Percentiles rank a stretch among this genome's conserved stretches.
These are phyloP conservation scores for Drosophila putrida DNA, from an alignment of 2,888 invertebrate genomes.

Conservation along the genomic window DNA sequence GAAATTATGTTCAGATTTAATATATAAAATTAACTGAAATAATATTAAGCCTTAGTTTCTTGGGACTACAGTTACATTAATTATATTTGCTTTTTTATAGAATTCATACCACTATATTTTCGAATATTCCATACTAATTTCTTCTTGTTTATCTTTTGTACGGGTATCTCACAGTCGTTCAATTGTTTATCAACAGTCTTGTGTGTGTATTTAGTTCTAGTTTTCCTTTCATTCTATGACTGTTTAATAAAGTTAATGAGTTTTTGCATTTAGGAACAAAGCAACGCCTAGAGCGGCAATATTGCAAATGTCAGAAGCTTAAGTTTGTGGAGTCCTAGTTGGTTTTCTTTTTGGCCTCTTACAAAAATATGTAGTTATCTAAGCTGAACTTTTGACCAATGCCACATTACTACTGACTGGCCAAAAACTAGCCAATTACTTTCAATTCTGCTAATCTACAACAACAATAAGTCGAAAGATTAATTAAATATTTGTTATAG, in stretches of 20 bases:
- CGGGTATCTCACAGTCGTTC: background rate
- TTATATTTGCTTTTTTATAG: background rate
- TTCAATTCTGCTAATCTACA: slow-evolving; percentile 18
- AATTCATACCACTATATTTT: too few species aligned
- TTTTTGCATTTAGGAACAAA: slow-evolving; percentile 23
- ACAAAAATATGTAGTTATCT: slow-evolving; percentile 15
- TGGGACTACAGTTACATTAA: background rate
- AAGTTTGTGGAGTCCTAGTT: slow-evolving; percentile 1
- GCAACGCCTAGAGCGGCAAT: background rate
- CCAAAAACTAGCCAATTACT: slow-evolving; percentile 22
- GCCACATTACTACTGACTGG: background rate
- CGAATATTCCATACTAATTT: too few species aligned
- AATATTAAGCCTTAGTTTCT: background rate
- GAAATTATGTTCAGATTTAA: too few species aligned
- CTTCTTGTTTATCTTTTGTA: background rate
- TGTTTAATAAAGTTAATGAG: slow-evolving; percentile 50
- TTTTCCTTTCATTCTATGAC: background rate
- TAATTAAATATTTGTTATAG: slow-evolving; percentile 17
- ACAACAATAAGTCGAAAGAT: slow-evolving; percentile 2
- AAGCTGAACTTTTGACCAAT: background rate
- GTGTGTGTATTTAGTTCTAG: slow-evolving; percentile 4
- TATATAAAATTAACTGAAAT: background rate
- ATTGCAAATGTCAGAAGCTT: slow-evolving; percentile 3
- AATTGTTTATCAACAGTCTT: background rate
- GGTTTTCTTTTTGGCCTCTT: background rate